Percentiles rank a stretch among this genome's conserved stretches.
Evolutionary conservation across 1,140 invertebrate genomes (phyloP).

Genomic region (Pogonomyrmex californicus): DNA sequence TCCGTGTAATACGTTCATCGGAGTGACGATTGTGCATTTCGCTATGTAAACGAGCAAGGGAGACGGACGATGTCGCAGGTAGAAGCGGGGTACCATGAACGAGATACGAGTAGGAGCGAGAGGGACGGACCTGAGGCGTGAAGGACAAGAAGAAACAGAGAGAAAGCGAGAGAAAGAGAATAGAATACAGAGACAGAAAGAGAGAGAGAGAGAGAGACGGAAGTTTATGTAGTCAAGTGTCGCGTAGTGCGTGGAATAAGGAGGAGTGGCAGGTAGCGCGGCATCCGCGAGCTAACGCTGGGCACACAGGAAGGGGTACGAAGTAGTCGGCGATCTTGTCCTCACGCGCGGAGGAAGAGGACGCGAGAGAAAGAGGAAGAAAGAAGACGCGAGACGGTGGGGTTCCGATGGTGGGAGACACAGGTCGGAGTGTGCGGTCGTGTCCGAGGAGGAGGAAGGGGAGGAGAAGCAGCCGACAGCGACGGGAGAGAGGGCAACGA

Average conservation of each 20-base stretch:
- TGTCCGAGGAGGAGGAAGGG: constrained; percentile 60
- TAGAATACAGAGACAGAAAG: constrained; percentile 9
- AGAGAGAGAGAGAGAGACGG: constrained; percentile 54
- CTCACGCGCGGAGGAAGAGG: constrained; percentile 29
- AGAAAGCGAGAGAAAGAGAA: constrained; percentile 45
- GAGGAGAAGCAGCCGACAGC: constrained; percentile 63
- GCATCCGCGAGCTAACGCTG: constrained; percentile 62
- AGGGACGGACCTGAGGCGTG: background rate
- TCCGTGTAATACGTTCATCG: constrained; percentile 66
- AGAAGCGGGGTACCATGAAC: background rate
- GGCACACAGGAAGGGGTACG: constrained; percentile 68
- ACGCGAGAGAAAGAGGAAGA: constrained; percentile 61
- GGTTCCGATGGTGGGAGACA: constrained; percentile 56
- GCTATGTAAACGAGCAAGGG: constrained; percentile 50
- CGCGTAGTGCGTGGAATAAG: constrained; percentile 76
- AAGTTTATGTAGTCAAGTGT: constrained; percentile 76
- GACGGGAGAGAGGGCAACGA: constrained; percentile 75
- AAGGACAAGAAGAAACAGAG: constrained; percentile 21
- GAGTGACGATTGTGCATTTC: constrained; percentile 61
- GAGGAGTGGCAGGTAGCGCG: constrained; percentile 76
- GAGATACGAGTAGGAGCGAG: background rate
- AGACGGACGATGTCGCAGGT: constrained; percentile 34
- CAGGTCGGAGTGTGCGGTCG: constrained; percentile 69
- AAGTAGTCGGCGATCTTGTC: constrained; percentile 71
- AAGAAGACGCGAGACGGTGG: constrained; percentile 60